Conservation (phyloP, 2,888 invertebrate genomes). For the Ornithoptera alexandrae region DNA sequence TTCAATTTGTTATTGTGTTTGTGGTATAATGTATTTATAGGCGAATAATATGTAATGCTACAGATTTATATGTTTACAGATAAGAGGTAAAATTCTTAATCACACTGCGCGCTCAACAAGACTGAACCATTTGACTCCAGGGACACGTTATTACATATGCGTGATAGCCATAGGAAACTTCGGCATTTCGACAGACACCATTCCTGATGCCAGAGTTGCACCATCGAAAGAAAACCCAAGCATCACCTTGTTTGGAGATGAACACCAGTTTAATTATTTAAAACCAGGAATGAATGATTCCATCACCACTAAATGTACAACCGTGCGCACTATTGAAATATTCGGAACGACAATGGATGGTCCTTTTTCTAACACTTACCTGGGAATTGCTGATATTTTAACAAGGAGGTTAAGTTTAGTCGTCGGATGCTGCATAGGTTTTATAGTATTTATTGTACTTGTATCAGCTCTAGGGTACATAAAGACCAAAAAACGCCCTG, state of each 20-base stretch:
- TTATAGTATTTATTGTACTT: constrained; percentile 90
- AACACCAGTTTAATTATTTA: constrained; percentile 75
- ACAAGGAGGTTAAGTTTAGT: constrained; percentile 91
- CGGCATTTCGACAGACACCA: constrained; percentile 68
- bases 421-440: constrained; percentile 92
- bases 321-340: constrained; percentile 86
- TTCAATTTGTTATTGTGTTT: neutral
- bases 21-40: neutral
- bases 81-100: constrained; percentile 87
- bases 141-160: constrained; percentile 91
- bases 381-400: constrained; percentile 86
- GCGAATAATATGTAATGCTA: no score
- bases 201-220: constrained; percentile 77
- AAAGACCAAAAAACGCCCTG: constrained; percentile 90
- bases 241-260: constrained; percentile 78
- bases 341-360: constrained; percentile 82
- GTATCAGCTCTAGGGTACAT: constrained; percentile 92
- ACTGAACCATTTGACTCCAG: constrained; percentile 87
- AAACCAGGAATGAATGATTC: constrained; percentile 81
- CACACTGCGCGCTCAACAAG: constrained; percentile 86
- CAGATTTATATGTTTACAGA: constrained; percentile 71
- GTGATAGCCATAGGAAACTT: constrained; percentile 90
- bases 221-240: constrained; percentile 61
- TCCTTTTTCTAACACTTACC: constrained; percentile 82
- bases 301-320: constrained; percentile 87